Conservation (phyloP, 2,113 vertebrate genomes). For the Camarhynchus parvulus region DNA sequence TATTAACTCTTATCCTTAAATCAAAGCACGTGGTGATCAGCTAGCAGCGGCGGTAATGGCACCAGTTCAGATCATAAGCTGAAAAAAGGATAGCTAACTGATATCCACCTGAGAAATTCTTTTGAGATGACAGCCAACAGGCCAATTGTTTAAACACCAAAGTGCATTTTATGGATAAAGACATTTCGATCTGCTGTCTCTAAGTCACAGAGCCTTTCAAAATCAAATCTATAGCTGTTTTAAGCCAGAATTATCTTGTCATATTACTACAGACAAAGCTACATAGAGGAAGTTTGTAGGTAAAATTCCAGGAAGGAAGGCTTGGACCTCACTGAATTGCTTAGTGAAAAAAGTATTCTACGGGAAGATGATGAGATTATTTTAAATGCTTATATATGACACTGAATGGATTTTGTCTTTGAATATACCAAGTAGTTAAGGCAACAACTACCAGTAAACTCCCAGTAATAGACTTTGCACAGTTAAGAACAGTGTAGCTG, state of each 20-base stretch:
- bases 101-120: background rate
- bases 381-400: background rate
- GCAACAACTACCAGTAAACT: background rate
- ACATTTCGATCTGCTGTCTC: background rate
- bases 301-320: background rate
- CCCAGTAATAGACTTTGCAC: background rate
- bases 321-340: background rate
- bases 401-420: background rate
- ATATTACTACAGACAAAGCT: background rate
- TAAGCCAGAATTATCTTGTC: background rate
- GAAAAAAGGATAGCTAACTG: background rate
- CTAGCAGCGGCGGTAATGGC: background rate
- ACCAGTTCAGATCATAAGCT: background rate
- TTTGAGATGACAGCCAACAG: background rate
- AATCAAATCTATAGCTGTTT: background rate
- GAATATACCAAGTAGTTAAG: background rate
- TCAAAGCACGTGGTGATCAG: background rate
- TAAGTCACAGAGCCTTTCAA: background rate
- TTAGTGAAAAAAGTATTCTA: background rate
- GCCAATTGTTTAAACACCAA: background rate
- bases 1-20: background rate
- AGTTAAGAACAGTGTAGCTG: background rate
- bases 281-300: background rate
- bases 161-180: background rate
- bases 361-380: background rate